Base-by-base conservation (phyloP, 2,113 vertebrate species). In the Hirundichthys speculiger region DNA sequence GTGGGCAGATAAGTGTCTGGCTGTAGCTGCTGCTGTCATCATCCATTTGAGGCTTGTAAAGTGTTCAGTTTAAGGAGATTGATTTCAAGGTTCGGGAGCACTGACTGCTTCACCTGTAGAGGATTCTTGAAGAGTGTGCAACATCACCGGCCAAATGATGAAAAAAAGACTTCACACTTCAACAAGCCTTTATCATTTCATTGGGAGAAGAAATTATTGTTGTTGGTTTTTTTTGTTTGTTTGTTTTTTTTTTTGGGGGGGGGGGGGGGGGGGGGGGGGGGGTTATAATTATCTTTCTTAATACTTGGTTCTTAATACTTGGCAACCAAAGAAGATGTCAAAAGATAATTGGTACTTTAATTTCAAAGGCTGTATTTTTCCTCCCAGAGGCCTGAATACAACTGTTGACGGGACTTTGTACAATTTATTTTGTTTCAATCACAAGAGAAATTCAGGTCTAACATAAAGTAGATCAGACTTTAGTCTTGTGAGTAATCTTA, bases 331-430 rank as follows among this genome's bases (percentile, higher is more conserved):
- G 1, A 9, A 5, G 22, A 48, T 75, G 51, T 50, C 60, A 47
- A 25, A 76, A 67, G 49, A 50, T 51, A 73, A 69, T 52, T 67
- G 59, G 27, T 75, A 30, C 60, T 70, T 65, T 18, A 41, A 34
- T 68, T 71, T 73, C 22, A 64, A 39, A 12, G 18, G 54, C 24
- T 52, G 22, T 27, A 63, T 71, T 2, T 9, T n/a, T 34, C 13
- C 25, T 64, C 49, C 60, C 53, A 22, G 62, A 48, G 11, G 65
- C 40, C 18, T 50, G 40, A 56, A 53, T 43, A 22, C 43, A 2
- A 11, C 19, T 13, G n/a, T 59, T 34, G 38, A 3, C 24, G 20
- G 52, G 11, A 49, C 21, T 45, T 41, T 30, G 20, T 14, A 48
- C 30, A 19, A 65, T 57, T 54, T 2, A 52, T 50, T 64, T 57